Percentiles rank a stretch among this genome's conserved stretches.
Evolutionary conservation across 2,888 invertebrate species (phyloP).

Genomic region (Cephalotes varians): DNA sequence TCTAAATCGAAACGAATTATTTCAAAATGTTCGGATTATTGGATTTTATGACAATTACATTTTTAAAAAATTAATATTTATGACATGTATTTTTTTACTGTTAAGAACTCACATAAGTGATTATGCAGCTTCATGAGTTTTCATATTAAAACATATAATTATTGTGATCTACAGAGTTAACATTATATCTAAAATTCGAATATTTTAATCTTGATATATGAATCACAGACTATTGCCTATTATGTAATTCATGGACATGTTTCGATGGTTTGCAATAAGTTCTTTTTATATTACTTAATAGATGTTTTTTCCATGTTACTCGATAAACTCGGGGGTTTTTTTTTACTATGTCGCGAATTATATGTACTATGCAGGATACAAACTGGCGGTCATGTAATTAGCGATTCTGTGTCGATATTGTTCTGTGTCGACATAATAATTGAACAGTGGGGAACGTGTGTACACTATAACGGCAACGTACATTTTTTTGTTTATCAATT

Average conservation of each 20-base stretch:
- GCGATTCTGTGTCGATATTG: conserved; percentile 13
- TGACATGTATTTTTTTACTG: not conserved
- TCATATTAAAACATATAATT: not conserved
- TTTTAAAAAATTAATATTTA: conserved; percentile 1
- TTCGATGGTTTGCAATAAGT: not conserved
- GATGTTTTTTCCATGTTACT: not conserved
- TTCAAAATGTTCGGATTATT: not conserved
- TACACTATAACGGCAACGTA: conserved; percentile 5
- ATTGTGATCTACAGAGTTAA: not conserved
- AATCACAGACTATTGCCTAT: not conserved
- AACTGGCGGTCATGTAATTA: not conserved
- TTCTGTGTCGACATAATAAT: conserved; percentile 21
- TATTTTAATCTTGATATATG: not conserved
- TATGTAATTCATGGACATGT: not conserved
- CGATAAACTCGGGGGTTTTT: not conserved
- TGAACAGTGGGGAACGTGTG: not conserved
- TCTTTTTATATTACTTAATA: not conserved
- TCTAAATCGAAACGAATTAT: conserved; percentile 2
- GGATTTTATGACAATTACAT: not conserved
- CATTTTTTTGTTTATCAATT: conserved; percentile 16
- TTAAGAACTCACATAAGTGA: not conserved
- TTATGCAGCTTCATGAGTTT: not conserved
- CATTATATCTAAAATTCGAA: not conserved
- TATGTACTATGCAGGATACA: not conserved
- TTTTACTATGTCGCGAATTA: not conserved